phyloP scores from a whole-genome alignment of 2,888 invertebrate genomes.

The Drosophila tanythrix region DNA sequence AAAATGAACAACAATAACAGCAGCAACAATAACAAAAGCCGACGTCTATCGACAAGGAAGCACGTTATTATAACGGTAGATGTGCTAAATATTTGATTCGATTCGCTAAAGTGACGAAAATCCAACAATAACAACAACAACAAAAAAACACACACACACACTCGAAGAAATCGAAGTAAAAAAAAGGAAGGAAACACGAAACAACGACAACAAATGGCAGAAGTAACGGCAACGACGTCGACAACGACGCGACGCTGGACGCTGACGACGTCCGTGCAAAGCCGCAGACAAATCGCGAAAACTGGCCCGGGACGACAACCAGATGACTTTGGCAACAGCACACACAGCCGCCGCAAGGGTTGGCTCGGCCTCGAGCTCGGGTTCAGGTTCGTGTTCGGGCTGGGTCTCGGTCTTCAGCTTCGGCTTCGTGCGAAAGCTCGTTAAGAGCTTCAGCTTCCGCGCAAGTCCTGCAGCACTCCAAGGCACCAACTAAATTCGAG shows the following conservation, averaged over 20 bases:
- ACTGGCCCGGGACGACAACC: constrained; percentile 52
- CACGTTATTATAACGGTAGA: constrained; percentile 71
- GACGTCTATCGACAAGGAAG: constrained; percentile 66
- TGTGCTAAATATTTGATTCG: constrained; percentile 54
- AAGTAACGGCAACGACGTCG: constrained; percentile 40
- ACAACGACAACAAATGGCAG: constrained; percentile 41
- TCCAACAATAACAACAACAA: constrained; percentile 4
- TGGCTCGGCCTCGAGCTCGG: constrained; percentile 21
- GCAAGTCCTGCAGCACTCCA: constrained; percentile 63
- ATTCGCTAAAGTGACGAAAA: constrained; percentile 16
- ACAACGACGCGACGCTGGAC: constrained; percentile 37
- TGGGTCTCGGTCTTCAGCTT: neutral
- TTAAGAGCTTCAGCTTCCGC: constrained; percentile 67
- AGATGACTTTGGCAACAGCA: constrained; percentile 36
- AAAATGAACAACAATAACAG: constrained; percentile 16
- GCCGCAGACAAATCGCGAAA: constrained; percentile 67
- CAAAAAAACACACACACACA: constrained; percentile 8
- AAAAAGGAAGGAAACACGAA: constrained; percentile 12
- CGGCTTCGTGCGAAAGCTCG: neutral
- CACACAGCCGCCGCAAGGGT: constrained; percentile 40
- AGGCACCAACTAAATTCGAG: constrained; percentile 15
- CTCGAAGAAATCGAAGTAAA: constrained; percentile 1
- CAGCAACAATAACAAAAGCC: constrained; percentile 21
- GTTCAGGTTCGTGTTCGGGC: neutral
- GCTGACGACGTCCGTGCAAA: constrained; percentile 56